Percentiles rank a stretch among this genome's conserved stretches.
Conservation (phyloP, 2,888 invertebrate species). For the Tipula helvola region DNA sequence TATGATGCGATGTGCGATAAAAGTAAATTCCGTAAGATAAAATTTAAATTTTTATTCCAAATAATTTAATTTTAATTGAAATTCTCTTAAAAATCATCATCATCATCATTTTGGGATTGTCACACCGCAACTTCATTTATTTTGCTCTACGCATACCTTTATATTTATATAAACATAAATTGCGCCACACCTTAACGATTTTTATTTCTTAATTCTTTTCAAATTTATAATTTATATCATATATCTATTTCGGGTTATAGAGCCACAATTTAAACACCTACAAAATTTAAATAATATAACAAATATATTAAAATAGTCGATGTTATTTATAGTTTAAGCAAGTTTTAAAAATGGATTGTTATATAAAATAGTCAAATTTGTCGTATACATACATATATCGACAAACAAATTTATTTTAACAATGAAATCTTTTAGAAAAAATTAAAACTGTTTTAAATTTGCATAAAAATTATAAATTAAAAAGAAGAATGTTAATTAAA, state of each 20-base stretch:
- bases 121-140: background rate
- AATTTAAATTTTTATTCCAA: background rate
- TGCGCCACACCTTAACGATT: background rate
- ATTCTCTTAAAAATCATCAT: background rate
- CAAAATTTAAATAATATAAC: background rate
- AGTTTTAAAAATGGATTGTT: background rate
- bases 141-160: background rate
- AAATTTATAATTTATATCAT: background rate
- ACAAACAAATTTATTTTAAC: background rate
- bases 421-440: background rate
- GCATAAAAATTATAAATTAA: background rate
- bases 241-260: background rate
- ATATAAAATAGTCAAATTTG: background rate
- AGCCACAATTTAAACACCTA: background rate
- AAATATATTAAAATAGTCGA: background rate
- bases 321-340: background rate
- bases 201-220: background rate
- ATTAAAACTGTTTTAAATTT: background rate
- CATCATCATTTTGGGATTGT: background rate
- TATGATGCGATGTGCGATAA: background rate
- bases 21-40: background rate
- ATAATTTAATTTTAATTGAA: slow-evolving; percentile 4
- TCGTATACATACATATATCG: background rate
- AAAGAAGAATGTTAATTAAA: background rate
- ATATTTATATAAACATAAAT: background rate